These are phyloP conservation scores for Paramuricea clavata DNA, from an alignment of 92 coral and sea anemone species.

Conservation along the genomic window DNA sequence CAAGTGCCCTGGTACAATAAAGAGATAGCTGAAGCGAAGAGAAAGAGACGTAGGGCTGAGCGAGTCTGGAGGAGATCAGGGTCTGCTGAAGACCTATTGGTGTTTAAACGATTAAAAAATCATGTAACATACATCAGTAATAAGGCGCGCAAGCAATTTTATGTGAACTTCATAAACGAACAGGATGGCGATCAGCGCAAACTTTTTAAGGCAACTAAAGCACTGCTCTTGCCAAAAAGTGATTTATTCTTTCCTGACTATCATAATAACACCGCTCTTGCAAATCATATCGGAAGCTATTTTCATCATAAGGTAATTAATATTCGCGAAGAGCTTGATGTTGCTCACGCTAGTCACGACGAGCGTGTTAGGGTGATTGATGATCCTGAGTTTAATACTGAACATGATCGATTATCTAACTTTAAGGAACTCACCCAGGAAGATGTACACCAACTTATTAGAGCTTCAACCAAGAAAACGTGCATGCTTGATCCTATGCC, in stretches of 20 bases:
- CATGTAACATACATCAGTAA: too few relatives aligned
- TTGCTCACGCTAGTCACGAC: constrained; percentile 49
- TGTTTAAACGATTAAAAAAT: not conserved
- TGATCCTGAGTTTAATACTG: constrained; percentile 56
- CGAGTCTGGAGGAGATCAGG: too few relatives aligned
- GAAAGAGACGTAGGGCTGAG: constrained; percentile 53
- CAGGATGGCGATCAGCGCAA: constrained; percentile 57
- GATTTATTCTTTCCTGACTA: constrained; percentile 51
- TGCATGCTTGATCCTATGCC: constrained; percentile 47
- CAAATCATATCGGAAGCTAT: constrained; percentile 37
- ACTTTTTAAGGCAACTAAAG: too few relatives aligned
- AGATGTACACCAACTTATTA: constrained; percentile 50
- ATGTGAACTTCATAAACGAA: constrained; percentile 58
- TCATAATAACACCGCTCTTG: constrained; percentile 47
- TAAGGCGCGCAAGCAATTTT: too few relatives aligned
- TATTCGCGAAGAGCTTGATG: too few relatives aligned
- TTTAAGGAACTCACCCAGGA: not conserved
- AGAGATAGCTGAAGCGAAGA: constrained; percentile 56
- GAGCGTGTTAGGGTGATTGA: constrained; percentile 55
- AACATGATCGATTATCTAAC: too few relatives aligned
- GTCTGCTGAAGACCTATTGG: too few relatives aligned
- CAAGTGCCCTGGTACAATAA: constrained; percentile 51
- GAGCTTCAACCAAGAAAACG: constrained; percentile 55
- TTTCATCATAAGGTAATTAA: too few relatives aligned
- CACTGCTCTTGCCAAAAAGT: too few relatives aligned